These are phyloP conservation scores for roundworm (Caenorhabditis elegans) DNA, from an alignment of 1,140 invertebrate species.

Conservation along the genomic window WBcel235 BX284604.4:9968001-9968500, in stretches of 20 bases:
- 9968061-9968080: slow-evolving; percentile 9
- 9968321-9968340: slow-evolving; percentile 75
- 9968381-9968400: slow-evolving; percentile 96
- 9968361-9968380: slow-evolving; percentile 96
- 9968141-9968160: slow-evolving; percentile 85
- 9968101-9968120: background rate
- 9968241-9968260: slow-evolving; percentile 38
- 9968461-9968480: slow-evolving; percentile 50
- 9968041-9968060: background rate
- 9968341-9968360: slow-evolving; percentile 69
- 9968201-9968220: slow-evolving; percentile 33
- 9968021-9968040: background rate
- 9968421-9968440: slow-evolving; percentile 88
- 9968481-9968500: slow-evolving; percentile 41
- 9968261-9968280: slow-evolving; percentile 53
- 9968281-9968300: slow-evolving; percentile 67
- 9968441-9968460: slow-evolving; percentile 81
- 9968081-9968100: background rate
- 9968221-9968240: background rate
- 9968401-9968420: slow-evolving; percentile 91
- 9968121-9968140: slow-evolving; percentile 41
- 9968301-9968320: background rate
- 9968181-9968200: slow-evolving; percentile 93
- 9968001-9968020: slow-evolving; percentile 40
- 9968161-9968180: slow-evolving; percentile 91